Base-by-base conservation (phyloP, 2,113 vertebrate species). In the Oceanites oceanicus region DNA sequence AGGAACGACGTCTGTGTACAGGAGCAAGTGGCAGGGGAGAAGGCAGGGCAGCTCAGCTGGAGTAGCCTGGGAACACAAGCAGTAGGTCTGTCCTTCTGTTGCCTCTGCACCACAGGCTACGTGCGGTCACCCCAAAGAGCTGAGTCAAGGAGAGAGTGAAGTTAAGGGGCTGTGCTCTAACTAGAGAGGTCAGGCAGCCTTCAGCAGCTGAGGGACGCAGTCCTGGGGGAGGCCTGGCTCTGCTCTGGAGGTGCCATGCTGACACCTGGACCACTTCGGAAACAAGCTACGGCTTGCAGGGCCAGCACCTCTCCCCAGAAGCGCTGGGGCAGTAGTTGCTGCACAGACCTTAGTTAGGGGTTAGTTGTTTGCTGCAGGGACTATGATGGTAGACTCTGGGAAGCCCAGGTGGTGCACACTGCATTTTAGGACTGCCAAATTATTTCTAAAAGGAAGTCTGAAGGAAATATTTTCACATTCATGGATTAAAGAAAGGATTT, bases 71-170 rank as follows among this genome's bases (percentile, higher is more conserved):
- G 20, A 63, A 7, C 10, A 16, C 3, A 7, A 47, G 70, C 65
- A 23, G 25, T 3, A 16, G 10, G 12, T 73, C 62, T 65, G 82
- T 75, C 29, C 70, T 29, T 16, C 20, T 27, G 49, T 47, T 78
- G 22, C 9, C 10, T 11, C 13, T 0, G 0, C 25, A 14, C 18
- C 27, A 6, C 17, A 25, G 36, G 47, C 40, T 38, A 1, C 0
- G 0, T 0, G 0, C 18, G 36, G 29, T 27, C 34, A 32, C 15
- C 44, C 29, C 26, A 5, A 27, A 47, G 30, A 75, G 16, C 6
- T 15, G 40, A 44, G 26, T 49, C 42, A 45, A 71, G 55, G 30
- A 9, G 34, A 52, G 18, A 13, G 34, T 23, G 26, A 58, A 62
- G 55, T 20, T 47, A 9, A 45, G 15, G 32, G 44, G 4, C 50